Evolutionary conservation across 2,888 invertebrate species (phyloP), one percentile per base, ranked within the genome.

Genomic region (Dasypolia templi): DNA sequence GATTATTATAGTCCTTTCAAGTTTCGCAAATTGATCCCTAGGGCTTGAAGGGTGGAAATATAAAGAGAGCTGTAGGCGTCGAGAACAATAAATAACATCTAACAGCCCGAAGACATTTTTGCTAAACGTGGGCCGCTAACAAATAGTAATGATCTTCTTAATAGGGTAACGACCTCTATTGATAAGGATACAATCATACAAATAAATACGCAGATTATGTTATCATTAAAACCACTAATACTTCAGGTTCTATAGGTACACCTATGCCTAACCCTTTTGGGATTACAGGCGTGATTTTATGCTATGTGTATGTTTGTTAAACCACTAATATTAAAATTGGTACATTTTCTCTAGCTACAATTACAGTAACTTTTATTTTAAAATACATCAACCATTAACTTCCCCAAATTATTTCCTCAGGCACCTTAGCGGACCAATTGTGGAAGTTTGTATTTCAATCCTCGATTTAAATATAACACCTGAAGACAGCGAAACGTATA

Each of bases 1-100:
- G 55, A 68, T 84, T 75, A 85, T 79, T 79, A 83, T 42, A 75
- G 86, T 69, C 66, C 75, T 80, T 81, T 83, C 63, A 83, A 79
- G 72, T 72, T 72, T 58, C 19, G 53, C 73, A 75, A 86, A 85
- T 82, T 75, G 77, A 74, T 73, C 80, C 76, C 84, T 64, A 9
- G 32, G 66, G 86, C 55, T 35, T 55, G 32, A 51, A 63, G 68
- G 77, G 80, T 72, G 61, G 42, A 26, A 55, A 59, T 29, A 12
- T 70, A 58, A 77, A 70, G 67, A 56, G 42, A 55, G 26, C n/a
- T 39, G 67, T 44, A 44, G 69, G 55, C 46, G 53, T 39, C 12
- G 26, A 58, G 19, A 77, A 79, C 49, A 68, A 51, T 44, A 72
- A 68, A 51, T 44, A 72, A 59, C 69, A 69, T 59, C 22, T 55